Percentiles rank a stretch among this genome's conserved stretches.
These are phyloP conservation scores for Lepidocolaptes lacrymiger DNA, from an alignment of 2,797 vertebrate species.

Conservation along the genomic window DNA sequence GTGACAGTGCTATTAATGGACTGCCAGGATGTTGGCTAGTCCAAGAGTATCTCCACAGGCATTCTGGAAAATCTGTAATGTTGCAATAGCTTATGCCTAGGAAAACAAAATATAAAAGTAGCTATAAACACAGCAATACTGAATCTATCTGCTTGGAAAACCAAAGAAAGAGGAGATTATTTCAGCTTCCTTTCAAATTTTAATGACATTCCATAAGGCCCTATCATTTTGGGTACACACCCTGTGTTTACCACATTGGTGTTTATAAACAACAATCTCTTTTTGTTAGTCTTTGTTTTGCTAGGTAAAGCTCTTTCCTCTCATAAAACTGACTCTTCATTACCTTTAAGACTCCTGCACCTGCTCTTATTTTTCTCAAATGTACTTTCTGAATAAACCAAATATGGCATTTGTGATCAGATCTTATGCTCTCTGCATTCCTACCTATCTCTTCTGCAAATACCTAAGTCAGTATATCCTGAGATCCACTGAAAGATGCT, in stretches of 20 bases:
- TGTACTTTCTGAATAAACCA: neutral
- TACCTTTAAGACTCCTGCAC: neutral
- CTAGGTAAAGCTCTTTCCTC: neutral
- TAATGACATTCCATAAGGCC: neutral
- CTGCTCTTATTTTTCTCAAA: neutral
- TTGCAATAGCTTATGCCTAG: neutral
- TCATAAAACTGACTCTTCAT: neutral
- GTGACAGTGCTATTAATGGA: neutral
- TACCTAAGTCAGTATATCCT: neutral
- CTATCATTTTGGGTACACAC: neutral
- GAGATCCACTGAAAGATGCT: neutral
- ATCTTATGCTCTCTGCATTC: neutral
- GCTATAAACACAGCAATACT: neutral
- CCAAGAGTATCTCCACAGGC: neutral
- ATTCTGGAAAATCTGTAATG: neutral
- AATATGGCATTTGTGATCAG: neutral
- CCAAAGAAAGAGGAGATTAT: neutral
- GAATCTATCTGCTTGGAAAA: neutral
- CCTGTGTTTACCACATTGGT: neutral
- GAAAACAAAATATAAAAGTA: neutral
- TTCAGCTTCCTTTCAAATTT: neutral
- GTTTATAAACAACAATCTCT: neutral
- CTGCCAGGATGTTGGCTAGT: neutral
- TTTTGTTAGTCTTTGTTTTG: neutral
- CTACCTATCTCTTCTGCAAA: neutral